Evolutionary conservation across 2,113 vertebrate species (phyloP).

Genomic region (Reinhardtius hippoglossoides): DNA sequence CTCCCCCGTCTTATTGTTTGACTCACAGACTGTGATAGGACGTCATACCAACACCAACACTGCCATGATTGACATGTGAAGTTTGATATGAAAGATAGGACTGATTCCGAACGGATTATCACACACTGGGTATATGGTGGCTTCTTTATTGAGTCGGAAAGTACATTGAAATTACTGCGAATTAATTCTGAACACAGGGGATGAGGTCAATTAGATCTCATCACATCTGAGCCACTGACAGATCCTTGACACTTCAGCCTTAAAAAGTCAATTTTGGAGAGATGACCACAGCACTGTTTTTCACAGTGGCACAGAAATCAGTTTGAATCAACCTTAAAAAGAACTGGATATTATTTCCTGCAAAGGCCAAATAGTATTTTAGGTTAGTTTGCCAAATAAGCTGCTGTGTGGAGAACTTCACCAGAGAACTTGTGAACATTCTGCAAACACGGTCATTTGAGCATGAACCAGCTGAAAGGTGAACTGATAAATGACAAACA

Average conservation of each 20-base stretch:
- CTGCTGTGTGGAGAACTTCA: not conserved
- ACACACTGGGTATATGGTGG: not conserved
- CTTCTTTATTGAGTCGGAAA: not conserved
- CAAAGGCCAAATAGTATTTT: not conserved
- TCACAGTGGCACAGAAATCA: not conserved
- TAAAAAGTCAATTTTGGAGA: not conserved
- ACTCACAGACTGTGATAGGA: slow-evolving; percentile 1
- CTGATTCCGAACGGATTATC: not conserved
- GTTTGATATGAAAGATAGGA: not conserved
- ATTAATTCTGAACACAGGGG: too few species aligned
- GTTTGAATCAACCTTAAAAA: not conserved
- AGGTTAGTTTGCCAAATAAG: not conserved
- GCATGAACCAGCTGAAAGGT: not conserved
- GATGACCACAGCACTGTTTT: not conserved
- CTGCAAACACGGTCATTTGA: not conserved
- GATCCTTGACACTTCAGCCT: not conserved
- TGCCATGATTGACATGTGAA: slow-evolving; percentile 14
- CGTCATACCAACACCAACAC: not conserved
- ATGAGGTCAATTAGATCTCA: too few species aligned
- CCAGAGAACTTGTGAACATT: not conserved
- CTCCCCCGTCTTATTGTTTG: slow-evolving; percentile 10
- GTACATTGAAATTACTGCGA: not conserved
- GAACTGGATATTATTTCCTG: not conserved
- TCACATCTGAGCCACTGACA: too few species aligned
- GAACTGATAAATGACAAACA: not conserved